A percentile compares a stretch with the other conserved stretches of the same genome.
phyloP scores from a whole-genome alignment of 2,797 vertebrate genomes.

The Cottoperca gobio region DNA sequence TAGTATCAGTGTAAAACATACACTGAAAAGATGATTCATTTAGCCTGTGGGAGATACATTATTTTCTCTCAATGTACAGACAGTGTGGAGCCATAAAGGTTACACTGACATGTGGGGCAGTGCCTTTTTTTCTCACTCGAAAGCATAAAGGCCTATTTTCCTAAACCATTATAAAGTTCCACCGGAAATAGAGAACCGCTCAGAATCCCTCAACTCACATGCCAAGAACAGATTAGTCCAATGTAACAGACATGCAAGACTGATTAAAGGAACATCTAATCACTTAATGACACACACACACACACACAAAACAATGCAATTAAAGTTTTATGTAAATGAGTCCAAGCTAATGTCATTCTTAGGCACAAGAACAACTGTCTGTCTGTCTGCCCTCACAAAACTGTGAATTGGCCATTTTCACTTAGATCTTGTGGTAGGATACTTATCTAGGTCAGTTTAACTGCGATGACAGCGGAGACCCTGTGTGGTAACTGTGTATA shows the following conservation, averaged over 20 bases:
- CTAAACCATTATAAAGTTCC: neutral
- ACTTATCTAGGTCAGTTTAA: neutral
- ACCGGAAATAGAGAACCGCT: slow-evolving; percentile 19
- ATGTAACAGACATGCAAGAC: slow-evolving; percentile 46
- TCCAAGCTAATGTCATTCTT: neutral
- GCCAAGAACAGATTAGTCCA: slow-evolving; percentile 61
- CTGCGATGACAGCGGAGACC: neutral
- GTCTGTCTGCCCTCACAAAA: neutral
- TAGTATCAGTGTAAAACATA: neutral
- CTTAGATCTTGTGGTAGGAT: neutral
- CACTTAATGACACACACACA: slow-evolving; percentile 14
- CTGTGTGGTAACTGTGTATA: neutral
- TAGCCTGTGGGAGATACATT: neutral
- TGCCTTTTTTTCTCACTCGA: neutral
- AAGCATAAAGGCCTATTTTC: neutral
- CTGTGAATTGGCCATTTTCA: neutral
- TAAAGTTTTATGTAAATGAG: slow-evolving; percentile 20
- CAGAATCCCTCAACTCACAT: slow-evolving; percentile 28
- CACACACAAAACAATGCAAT: slow-evolving; percentile 20
- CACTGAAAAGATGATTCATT: neutral
- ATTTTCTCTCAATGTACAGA: slow-evolving; percentile 2
- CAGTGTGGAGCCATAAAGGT: neutral
- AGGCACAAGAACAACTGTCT: neutral
- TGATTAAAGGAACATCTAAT: slow-evolving; percentile 44
- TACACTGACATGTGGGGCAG: neutral